Evolutionary conservation across 2,888 invertebrate genomes (phyloP), one percentile per base, ranked within the genome.

Genomic region (Auanema freiburgensis): DNA sequence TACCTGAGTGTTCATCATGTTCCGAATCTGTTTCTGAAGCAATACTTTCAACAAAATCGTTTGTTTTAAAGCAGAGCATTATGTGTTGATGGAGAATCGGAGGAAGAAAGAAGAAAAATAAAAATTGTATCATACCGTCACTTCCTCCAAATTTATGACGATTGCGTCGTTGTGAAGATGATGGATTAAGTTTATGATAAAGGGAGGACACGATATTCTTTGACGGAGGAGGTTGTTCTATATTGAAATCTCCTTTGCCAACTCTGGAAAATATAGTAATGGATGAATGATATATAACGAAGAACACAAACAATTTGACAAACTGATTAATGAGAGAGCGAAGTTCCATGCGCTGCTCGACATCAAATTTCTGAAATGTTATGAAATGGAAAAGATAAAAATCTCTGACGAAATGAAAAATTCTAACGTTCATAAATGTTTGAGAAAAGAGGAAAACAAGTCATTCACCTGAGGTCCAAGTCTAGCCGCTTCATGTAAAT

Each of bases 91-190:
- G 33, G 33, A 33, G 3, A n/a, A 33, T 33, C 8, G 3, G 8
- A 33, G 33, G 8, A 33, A 33, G 33, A 33, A 33, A 33, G 3
- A 8, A 33, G 33, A 33, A 33, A 33, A 33, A 33, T 3, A 33
- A 16, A 52, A 11, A 2, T 21, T 23, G 33, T 33, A 41, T 49
- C 68, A 23, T 41, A 71, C 75, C 75, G 53, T 75, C 75, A 59
- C 65, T 65, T 16, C 75, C 75, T 25, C 74, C 74, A 58, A 74
- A 72, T 56, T 69, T 72, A 51, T 69, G 70, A 25, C 74, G 50
- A 16, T 62, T 55, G 46, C 72, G 44, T 46, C 69, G 65, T 23
- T 65, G 59, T 6, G 67, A 56, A 54, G 65, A 62, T 50, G 44
- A 63, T 10, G 68, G 66, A 59, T 63, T 60, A 11, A 68, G 64